A percentile compares a stretch with the other conserved stretches of the same genome.
Evolutionary conservation across 1,140 invertebrate genomes (phyloP).

Genomic region (Potamilus streckersoni): DNA sequence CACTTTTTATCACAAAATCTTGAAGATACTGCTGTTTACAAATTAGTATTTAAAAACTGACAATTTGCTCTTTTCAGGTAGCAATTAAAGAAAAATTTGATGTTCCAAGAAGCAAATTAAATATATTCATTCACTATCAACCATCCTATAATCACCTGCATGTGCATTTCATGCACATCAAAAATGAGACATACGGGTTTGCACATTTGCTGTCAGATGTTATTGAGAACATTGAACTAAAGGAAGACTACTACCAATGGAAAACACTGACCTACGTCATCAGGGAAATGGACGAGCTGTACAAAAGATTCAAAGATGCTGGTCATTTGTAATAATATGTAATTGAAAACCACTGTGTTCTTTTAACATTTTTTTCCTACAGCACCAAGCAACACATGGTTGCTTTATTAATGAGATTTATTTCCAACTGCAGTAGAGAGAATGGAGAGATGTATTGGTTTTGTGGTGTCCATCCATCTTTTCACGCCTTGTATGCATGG

Average conservation of each 20-base stretch:
- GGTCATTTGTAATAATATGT: slow-evolving; percentile 36
- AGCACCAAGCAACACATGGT: too few relatives aligned
- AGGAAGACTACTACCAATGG: slow-evolving; percentile 85
- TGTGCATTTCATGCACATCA: slow-evolving; percentile 89
- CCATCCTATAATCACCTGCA: slow-evolving; percentile 98
- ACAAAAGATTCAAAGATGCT: slow-evolving; percentile 48
- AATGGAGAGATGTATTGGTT: too few relatives aligned
- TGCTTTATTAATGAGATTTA: too few relatives aligned
- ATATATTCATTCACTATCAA: slow-evolving; percentile 93
- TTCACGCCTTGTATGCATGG: too few relatives aligned
- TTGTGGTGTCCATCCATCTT: too few relatives aligned
- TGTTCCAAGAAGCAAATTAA: slow-evolving; percentile 77
- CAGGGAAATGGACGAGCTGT: slow-evolving; percentile 58
- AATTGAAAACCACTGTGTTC: too few relatives aligned
- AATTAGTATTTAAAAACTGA: background rate
- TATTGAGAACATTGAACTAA: slow-evolving; percentile 90
- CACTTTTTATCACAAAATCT: too few relatives aligned
- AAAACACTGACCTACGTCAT: slow-evolving; percentile 75
- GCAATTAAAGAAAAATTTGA: slow-evolving; percentile 85
- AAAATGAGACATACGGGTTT: slow-evolving; percentile 83
- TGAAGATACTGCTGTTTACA: too few relatives aligned
- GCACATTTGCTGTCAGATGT: slow-evolving; percentile 88
- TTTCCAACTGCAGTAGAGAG: too few relatives aligned
- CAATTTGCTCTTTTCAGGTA: slow-evolving; percentile 71
- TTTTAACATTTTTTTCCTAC: too few relatives aligned